Conservation (phyloP, 2,888 invertebrate genomes). For the Matsumyia berberina region DNA sequence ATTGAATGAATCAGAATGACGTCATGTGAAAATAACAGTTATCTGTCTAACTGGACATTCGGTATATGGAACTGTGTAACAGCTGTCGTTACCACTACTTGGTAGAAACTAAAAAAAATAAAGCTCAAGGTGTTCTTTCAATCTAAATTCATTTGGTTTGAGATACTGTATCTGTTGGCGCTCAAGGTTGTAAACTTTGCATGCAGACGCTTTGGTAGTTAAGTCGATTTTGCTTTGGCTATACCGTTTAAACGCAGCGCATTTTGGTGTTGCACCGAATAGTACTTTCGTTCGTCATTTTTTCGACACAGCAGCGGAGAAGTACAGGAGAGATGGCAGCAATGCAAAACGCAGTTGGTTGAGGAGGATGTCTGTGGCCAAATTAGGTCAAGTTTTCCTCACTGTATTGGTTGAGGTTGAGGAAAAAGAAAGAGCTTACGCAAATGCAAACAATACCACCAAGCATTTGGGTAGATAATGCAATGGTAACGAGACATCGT, state of each 20-base stretch:
- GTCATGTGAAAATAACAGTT: conserved; percentile 58
- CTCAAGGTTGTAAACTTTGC: conserved; percentile 43
- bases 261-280: neutral
- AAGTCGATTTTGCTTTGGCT: conserved; percentile 10
- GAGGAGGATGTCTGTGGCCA: conserved; percentile 36
- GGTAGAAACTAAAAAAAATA: neutral
- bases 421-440: conserved; percentile 22
- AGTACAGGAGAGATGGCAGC: neutral
- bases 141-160: conserved; percentile 18
- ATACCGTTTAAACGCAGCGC: conserved; percentile 5
- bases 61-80: conserved; percentile 25
- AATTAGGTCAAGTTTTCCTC: conserved; percentile 47
- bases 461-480: conserved; percentile 21
- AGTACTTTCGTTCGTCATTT: conserved; percentile 25
- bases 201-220: conserved; percentile 29
- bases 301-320: neutral
- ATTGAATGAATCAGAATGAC: conserved; percentile 64
- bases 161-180: conserved; percentile 39
- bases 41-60: conserved; percentile 53
- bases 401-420: conserved; percentile 34
- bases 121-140: conserved; percentile 35
- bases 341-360: conserved; percentile 20
- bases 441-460: conserved; percentile 22
- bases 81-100: conserved; percentile 53
- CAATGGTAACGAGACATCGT: conserved; percentile 36